phyloP scores from a whole-genome alignment of 2,888 invertebrate genomes.

The Ypsolopha scabrella region DNA sequence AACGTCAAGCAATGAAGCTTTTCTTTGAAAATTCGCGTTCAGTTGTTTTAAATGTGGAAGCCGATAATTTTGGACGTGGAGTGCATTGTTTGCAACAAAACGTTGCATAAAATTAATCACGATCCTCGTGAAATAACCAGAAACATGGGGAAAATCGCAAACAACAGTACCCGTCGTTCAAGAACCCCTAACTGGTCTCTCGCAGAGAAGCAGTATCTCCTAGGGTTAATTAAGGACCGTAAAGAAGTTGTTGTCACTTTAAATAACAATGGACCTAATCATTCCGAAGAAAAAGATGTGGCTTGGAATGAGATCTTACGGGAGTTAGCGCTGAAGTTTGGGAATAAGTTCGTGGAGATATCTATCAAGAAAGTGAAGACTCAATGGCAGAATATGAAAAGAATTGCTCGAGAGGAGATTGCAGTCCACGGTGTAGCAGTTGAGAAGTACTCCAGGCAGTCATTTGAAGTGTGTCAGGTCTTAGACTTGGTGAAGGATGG shows the following conservation, averaged over 20 bases:
- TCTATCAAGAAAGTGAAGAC: slow-evolving; percentile 61
- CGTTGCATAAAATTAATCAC: slow-evolving; percentile 61
- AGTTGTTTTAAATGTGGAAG: slow-evolving; percentile 63
- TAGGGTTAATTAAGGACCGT: slow-evolving; percentile 55
- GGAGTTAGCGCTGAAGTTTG: slow-evolving; percentile 40
- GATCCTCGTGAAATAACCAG: slow-evolving; percentile 27
- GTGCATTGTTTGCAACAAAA: slow-evolving; percentile 66
- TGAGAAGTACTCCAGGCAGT: slow-evolving; percentile 39
- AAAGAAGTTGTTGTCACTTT: slow-evolving; percentile 53
- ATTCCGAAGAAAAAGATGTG: slow-evolving; percentile 55
- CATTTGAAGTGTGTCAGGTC: slow-evolving; percentile 50
- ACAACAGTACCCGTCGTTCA: slow-evolving; percentile 31
- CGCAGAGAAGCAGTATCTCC: slow-evolving; percentile 54
- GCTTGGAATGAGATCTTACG: slow-evolving; percentile 58
- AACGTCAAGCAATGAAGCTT: neutral
- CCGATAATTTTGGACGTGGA: slow-evolving; percentile 60
- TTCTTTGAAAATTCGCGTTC: slow-evolving; percentile 18
- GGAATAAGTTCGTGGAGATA: slow-evolving; percentile 46
- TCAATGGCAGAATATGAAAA: slow-evolving; percentile 66
- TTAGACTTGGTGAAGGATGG: slow-evolving; percentile 47
- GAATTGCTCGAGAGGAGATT: slow-evolving; percentile 57
- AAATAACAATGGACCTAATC: slow-evolving; percentile 51
- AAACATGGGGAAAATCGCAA: slow-evolving; percentile 50
- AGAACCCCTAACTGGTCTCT: slow-evolving; percentile 60
- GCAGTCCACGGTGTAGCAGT: slow-evolving; percentile 32